These are phyloP conservation scores for Xyrichtys novacula DNA, from an alignment of 2,797 vertebrate species.

Conservation along the genomic window DNA sequence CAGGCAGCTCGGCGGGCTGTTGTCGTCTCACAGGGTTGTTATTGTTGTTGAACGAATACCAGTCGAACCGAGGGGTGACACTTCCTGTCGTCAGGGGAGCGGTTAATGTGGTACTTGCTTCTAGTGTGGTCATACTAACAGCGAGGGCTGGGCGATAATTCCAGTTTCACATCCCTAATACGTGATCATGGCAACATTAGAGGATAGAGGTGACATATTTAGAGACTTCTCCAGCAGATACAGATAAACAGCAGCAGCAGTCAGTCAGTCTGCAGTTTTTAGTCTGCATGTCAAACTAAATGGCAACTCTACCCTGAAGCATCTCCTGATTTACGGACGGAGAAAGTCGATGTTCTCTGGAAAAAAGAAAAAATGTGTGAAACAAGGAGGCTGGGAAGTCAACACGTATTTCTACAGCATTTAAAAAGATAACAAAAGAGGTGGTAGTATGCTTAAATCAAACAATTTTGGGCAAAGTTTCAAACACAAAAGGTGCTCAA, in stretches of 20 bases:
- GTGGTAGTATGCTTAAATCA: too few relatives aligned
- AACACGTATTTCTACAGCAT: too few relatives aligned
- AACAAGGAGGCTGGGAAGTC: too few relatives aligned
- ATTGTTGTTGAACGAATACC: slow-evolving; percentile 13
- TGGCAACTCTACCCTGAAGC: neutral
- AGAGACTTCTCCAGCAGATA: too few relatives aligned
- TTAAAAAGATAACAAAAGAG: too few relatives aligned
- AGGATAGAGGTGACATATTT: too few relatives aligned
- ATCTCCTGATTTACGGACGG: too few relatives aligned
- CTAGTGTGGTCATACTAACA: slow-evolving; percentile 65
- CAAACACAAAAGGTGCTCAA: too few relatives aligned
- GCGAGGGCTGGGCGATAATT: slow-evolving; percentile 11
- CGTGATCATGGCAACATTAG: neutral
- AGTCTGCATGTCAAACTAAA: neutral
- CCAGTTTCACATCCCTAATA: neutral
- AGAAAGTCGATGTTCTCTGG: too few relatives aligned
- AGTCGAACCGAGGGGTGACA: neutral
- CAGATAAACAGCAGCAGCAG: neutral
- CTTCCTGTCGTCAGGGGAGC: slow-evolving; percentile 21
- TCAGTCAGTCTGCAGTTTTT: neutral
- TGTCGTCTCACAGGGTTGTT: slow-evolving; percentile 1
- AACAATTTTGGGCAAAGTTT: too few relatives aligned
- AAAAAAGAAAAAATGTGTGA: too few relatives aligned
- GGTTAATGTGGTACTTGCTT: slow-evolving; percentile 23
- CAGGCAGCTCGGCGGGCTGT: slow-evolving; percentile 18